These are phyloP conservation scores for Oppia nitens DNA, from an alignment of 1,140 invertebrate species.

Conservation along the genomic window DNA sequence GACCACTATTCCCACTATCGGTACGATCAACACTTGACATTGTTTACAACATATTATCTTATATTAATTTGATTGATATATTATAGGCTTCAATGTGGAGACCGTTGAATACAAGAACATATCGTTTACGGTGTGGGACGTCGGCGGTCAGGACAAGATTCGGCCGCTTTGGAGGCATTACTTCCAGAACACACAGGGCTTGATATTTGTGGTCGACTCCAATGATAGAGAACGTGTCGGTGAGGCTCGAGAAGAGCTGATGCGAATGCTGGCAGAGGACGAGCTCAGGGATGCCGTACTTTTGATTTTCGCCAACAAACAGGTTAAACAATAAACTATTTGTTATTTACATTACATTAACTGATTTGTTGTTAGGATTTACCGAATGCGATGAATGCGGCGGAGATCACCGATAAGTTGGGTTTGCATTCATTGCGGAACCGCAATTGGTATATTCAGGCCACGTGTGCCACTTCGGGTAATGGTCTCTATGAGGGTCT, in stretches of 20 bases:
- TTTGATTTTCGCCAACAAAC: constrained; percentile 97
- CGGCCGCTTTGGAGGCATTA: constrained; percentile 99
- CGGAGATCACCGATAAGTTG: constrained; percentile 89
- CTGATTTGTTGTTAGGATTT: constrained; percentile 43
- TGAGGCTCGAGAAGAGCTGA: constrained; percentile 92
- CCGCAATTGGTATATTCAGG: constrained; percentile 98
- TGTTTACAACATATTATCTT: constrained; percentile 4
- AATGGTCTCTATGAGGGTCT: constrained; percentile 95
- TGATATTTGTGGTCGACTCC: constrained; percentile 48
- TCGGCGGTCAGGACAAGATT: constrained; percentile 91
- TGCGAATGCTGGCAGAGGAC: constrained; percentile 47
- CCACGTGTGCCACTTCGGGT: constrained; percentile 96
- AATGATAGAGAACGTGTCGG: constrained; percentile 96
- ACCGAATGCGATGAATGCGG: constrained; percentile 82
- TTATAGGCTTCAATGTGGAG: constrained; percentile 78
- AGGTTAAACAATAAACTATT: constrained; percentile 29
- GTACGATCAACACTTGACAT: constrained; percentile 24
- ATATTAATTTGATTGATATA: background rate
- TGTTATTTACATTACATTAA: background rate
- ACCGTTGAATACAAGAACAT: constrained; percentile 89
- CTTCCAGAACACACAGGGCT: constrained; percentile 21
- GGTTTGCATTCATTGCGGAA: constrained; percentile 87
- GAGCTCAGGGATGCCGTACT: constrained; percentile 86
- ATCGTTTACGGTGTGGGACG: constrained; percentile 98
- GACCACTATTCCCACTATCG: constrained; percentile 98